A percentile compares a stretch with the other conserved stretches of the same genome.
Conservation (phyloP, 1,140 invertebrate species). For the Carposina sasakii region DNA sequence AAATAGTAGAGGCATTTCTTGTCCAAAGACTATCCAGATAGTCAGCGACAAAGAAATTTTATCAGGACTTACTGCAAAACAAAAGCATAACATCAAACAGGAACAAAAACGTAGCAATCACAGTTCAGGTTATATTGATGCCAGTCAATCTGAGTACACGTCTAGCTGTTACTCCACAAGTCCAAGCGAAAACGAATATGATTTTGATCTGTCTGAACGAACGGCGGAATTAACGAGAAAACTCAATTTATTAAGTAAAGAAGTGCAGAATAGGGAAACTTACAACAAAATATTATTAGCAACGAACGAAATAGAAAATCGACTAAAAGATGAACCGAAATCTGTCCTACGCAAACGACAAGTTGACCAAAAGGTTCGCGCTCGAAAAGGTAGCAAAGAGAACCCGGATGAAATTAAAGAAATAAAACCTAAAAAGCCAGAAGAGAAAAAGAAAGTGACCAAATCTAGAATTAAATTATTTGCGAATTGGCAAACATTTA, state of each 20-base stretch:
- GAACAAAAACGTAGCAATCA: conserved; percentile 47
- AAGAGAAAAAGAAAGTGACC: conserved; percentile 29
- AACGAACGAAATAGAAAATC: not conserved
- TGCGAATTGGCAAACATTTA: conserved; percentile 75
- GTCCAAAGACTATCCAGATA: conserved; percentile 71
- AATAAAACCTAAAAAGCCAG: conserved; percentile 27
- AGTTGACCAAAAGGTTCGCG: too few relatives aligned
- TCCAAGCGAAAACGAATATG: conserved; percentile 68
- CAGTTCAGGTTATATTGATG: conserved; percentile 66
- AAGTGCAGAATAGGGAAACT: conserved; percentile 42
- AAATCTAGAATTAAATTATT: conserved; percentile 48
- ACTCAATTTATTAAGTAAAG: conserved; percentile 53
- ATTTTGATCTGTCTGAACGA: conserved; percentile 65
- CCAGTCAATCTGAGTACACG: conserved; percentile 69
- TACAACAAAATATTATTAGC: not conserved
- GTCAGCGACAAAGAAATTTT: conserved; percentile 71
- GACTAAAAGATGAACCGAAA: conserved; percentile 29
- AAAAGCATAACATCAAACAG: too few relatives aligned
- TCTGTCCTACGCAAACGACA: conserved; percentile 49
- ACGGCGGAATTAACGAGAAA: conserved; percentile 63
- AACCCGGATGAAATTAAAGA: conserved; percentile 21
- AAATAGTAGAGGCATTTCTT: conserved; percentile 59
- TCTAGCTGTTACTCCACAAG: conserved; percentile 69
- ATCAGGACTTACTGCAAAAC: conserved; percentile 60
- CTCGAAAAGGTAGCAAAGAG: conserved; percentile 25